phyloP scores from a whole-genome alignment of 1,140 invertebrate species.

The Chrysoperla carnea region DNA sequence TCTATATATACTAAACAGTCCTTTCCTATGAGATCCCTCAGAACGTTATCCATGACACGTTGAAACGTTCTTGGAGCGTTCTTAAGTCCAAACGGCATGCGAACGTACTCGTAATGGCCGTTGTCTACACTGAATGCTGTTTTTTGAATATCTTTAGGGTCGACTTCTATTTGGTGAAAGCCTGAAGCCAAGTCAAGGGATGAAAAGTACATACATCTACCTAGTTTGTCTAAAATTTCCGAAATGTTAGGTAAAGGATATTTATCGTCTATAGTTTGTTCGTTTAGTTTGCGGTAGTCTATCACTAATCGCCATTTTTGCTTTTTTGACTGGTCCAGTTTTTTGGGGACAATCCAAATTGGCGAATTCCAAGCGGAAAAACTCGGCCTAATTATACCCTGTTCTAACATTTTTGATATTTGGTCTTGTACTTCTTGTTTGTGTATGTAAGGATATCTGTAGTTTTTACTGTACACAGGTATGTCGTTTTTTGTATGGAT shows the following conservation, averaged over 20 bases:
- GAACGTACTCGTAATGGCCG: conserved; percentile 20
- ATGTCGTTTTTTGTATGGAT: conserved; percentile 4
- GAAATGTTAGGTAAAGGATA: conserved; percentile 33
- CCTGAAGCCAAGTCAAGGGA: conserved; percentile 27
- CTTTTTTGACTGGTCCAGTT: conserved; percentile 16
- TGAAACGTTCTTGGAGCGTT: conserved; percentile 26
- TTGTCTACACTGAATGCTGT: conserved; percentile 24
- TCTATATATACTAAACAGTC: conserved; percentile 20
- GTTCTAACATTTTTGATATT: conserved; percentile 1
- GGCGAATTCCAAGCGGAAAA: conserved; percentile 1
- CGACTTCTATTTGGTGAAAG: conserved; percentile 27
- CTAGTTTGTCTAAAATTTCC: conserved; percentile 26
- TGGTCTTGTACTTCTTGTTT: conserved; percentile 10
- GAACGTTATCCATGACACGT: conserved; percentile 19
- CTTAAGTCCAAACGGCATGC: conserved; percentile 24
- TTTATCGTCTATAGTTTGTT: conserved; percentile 22
- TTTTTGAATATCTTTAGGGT: conserved; percentile 18
- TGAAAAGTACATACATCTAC: conserved; percentile 24
- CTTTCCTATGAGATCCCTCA: conserved; percentile 11
- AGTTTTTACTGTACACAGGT: conserved; percentile 7
- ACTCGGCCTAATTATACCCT: conserved; percentile 1
- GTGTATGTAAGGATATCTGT: conserved; percentile 10
- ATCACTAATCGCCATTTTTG: conserved; percentile 20
- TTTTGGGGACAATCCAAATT: conserved; percentile 6
- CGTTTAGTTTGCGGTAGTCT: conserved; percentile 24